Evolutionary conservation across 1,140 invertebrate species (phyloP).

Genomic region (Micrasema minimum): DNA sequence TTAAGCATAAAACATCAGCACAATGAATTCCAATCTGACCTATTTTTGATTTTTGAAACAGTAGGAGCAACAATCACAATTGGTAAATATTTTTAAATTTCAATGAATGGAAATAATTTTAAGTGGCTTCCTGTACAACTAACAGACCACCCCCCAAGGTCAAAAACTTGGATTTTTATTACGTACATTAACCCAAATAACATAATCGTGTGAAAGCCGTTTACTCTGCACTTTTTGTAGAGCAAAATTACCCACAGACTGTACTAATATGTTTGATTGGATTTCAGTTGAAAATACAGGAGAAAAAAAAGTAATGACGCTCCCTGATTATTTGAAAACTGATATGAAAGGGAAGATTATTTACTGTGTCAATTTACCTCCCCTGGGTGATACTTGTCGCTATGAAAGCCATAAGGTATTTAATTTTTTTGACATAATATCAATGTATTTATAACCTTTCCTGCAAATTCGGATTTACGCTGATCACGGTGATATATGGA

Average conservation of each 20-base stretch:
- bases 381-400: constrained; percentile 55
- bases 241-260: not conserved
- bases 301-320: constrained; percentile 13
- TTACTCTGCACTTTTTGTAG: not conserved
- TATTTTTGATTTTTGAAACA: constrained; percentile 80
- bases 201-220: not conserved
- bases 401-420: constrained; percentile 61
- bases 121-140: not conserved
- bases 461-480: too few relatives aligned
- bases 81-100: constrained; percentile 56
- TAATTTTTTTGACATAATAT: too few relatives aligned
- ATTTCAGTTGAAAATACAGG: constrained; percentile 34
- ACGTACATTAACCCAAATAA: not conserved
- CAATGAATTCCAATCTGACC: constrained; percentile 81
- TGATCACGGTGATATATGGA: too few relatives aligned
- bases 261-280: too few relatives aligned
- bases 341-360: constrained; percentile 60
- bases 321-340: constrained; percentile 55
- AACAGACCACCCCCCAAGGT: not conserved
- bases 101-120: not conserved
- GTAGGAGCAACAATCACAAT: constrained; percentile 74
- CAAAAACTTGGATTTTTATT: too few relatives aligned
- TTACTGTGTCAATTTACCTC: constrained; percentile 57
- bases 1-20: constrained; percentile 80
- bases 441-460: too few relatives aligned